Base-by-base conservation (phyloP, 2,113 vertebrate species). In the Elephantulus edwardii region DNA sequence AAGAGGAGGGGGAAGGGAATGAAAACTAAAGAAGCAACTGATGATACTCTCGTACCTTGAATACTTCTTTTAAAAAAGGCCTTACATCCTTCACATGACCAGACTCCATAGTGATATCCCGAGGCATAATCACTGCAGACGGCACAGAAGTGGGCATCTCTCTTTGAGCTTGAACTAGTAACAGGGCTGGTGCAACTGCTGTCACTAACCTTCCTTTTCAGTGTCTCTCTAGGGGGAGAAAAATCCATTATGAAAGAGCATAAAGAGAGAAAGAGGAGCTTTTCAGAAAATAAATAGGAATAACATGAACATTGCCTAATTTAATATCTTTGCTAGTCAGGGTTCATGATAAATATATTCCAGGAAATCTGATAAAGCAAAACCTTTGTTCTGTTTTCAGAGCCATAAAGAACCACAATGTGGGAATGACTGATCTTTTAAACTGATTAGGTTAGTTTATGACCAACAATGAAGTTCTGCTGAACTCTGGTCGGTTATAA, bases 61-160 rank as follows among this genome's bases (percentile, higher is more conserved):
- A 99, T 99, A 96, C 99, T 99, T 96, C 99, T 99, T 97, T 99
- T 99, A 97, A 99, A 99, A 97, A 99, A 99, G n/a, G 99, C 99
- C 96, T 99, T 99, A 89, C 99, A 99, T 24, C 99, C 99, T 97
- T 99, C 99, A 62, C 99, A 99, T 0, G 99, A 99, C 99, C 99
- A 99, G 79, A 99, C 99, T 0, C 99, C 99, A 1, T 99, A 99
- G 97, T 99, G 99, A 96, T 99, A 99, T n/a, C 99, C 99, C 0
- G 99, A 99, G n/a, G 99, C 99, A 3, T 99, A 99, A 95, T 99
- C 99, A 13, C 98, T 98, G 97, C 99, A 99, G 88, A 99, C 99
- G 0, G 99, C 99, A 35, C 99, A 99, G 97, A 98, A 98, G 96
- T 99, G 99, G 81, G 98, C 98, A 91, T 99, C 99, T 24, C 97